Conservation (phyloP, 2,888 invertebrate species). For the Merodon equestris region DNA sequence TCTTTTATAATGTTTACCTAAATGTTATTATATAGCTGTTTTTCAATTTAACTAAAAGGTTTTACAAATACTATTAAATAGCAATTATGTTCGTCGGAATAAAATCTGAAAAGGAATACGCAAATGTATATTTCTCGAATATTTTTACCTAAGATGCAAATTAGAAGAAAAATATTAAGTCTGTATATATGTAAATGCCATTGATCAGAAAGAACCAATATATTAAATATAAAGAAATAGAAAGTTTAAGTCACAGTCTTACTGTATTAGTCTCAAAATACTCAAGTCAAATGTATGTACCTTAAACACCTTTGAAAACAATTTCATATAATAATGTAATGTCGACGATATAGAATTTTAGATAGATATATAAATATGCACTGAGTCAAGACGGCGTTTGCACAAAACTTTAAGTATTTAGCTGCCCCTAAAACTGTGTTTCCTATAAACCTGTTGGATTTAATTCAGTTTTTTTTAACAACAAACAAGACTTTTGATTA, state of each 20-base stretch:
- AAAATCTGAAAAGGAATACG: not conserved
- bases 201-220: conserved; percentile 27
- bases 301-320: conserved; percentile 31
- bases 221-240: conserved; percentile 38
- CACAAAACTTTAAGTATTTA: too few species aligned
- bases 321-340: too few species aligned
- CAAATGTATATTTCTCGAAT: not conserved
- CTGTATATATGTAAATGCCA: conserved; percentile 57
- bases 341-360: too few species aligned
- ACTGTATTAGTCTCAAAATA: conserved; percentile 30
- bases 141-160: conserved; percentile 6
- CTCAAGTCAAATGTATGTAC: conserved; percentile 57
- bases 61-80: conserved; percentile 12
- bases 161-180: conserved; percentile 3
- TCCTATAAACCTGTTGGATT: too few species aligned
- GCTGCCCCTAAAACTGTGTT: too few species aligned
- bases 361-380: too few species aligned
- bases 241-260: conserved; percentile 23
- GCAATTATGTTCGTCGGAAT: conserved; percentile 1
- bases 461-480: too few species aligned
- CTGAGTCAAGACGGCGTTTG: too few species aligned
- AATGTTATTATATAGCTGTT: conserved; percentile 70
- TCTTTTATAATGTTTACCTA: conserved; percentile 17
- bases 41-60: conserved; percentile 65
- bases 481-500: too few species aligned